Conservation (phyloP, 2,888 invertebrate species). For the Mesopsocus fuscifrons region DNA sequence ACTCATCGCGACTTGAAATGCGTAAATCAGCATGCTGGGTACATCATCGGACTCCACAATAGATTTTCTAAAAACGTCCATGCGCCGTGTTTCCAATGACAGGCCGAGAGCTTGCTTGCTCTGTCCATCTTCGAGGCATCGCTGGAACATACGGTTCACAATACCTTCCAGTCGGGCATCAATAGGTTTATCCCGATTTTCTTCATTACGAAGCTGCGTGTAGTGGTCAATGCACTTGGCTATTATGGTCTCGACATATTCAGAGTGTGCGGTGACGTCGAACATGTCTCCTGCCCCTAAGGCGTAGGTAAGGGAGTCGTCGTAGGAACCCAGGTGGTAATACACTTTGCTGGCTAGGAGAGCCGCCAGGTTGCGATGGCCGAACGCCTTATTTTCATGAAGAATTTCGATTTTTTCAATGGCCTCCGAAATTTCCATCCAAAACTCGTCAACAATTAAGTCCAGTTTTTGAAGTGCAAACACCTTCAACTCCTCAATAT, state of each 20-base stretch:
- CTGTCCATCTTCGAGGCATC: conserved; percentile 87
- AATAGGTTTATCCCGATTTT: conserved; percentile 37
- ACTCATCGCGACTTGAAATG: conserved; percentile 92
- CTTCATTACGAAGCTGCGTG: conserved; percentile 66
- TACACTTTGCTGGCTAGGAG: conserved; percentile 97
- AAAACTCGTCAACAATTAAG: conserved; percentile 89
- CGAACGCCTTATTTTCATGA: conserved; percentile 78
- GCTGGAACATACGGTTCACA: conserved; percentile 92
- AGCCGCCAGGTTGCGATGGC: conserved; percentile 82
- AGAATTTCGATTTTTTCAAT: conserved; percentile 95
- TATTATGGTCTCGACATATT: conserved; percentile 93
- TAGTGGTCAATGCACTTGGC: conserved; percentile 97
- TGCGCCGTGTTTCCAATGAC: conserved; percentile 86
- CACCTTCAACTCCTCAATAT: conserved; percentile 79
- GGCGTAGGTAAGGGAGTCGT: conserved; percentile 93
- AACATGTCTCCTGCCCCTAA: conserved; percentile 88
- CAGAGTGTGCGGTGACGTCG: conserved; percentile 81
- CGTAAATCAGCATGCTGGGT: conserved; percentile 78
- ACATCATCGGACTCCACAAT: conserved; percentile 86
- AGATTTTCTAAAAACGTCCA: conserved; percentile 89
- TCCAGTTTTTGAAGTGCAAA: conserved; percentile 87
- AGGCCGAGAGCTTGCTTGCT: conserved; percentile 91
- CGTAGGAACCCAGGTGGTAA: conserved; percentile 92
- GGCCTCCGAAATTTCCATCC: conserved; percentile 97
- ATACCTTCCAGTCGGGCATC: conserved; percentile 77